Conservation (phyloP, 2,113 vertebrate genomes). For the Pomatorhinus ruficollis region DNA sequence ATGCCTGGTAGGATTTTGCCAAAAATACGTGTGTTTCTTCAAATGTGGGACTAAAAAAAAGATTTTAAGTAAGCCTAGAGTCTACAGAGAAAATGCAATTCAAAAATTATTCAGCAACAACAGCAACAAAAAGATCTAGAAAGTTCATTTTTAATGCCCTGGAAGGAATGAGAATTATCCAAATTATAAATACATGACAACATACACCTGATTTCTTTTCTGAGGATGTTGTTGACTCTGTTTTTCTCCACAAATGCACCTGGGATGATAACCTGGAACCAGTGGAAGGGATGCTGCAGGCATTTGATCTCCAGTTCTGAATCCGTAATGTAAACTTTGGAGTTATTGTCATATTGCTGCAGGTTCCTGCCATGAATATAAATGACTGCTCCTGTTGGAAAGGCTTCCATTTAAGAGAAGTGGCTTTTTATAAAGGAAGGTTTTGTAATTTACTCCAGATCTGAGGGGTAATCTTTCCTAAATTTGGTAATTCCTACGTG, state of each 20-base stretch:
- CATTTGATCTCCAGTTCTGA: neutral
- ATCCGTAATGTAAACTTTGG: neutral
- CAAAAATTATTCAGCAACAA: neutral
- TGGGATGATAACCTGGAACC: neutral
- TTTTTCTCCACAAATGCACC: neutral
- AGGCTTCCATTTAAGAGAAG: neutral
- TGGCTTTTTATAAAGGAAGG: neutral
- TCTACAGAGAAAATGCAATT: neutral
- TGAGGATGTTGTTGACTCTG: neutral
- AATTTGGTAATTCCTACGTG: neutral
- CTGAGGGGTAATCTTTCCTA: neutral
- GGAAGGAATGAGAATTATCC: neutral
- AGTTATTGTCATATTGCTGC: neutral
- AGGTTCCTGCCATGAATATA: neutral
- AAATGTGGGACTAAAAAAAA: neutral
- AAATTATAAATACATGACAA: neutral
- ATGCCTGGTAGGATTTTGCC: neutral
- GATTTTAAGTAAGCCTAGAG: neutral
- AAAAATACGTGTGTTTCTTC: neutral
- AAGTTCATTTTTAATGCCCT: neutral
- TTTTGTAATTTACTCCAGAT: neutral
- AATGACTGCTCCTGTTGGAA: neutral
- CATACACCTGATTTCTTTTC: neutral
- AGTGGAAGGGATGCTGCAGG: neutral
- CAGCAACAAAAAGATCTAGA: neutral